Evolutionary conservation across 1,140 invertebrate genomes (phyloP).

Genomic region (Camponotus vicinus): DNA sequence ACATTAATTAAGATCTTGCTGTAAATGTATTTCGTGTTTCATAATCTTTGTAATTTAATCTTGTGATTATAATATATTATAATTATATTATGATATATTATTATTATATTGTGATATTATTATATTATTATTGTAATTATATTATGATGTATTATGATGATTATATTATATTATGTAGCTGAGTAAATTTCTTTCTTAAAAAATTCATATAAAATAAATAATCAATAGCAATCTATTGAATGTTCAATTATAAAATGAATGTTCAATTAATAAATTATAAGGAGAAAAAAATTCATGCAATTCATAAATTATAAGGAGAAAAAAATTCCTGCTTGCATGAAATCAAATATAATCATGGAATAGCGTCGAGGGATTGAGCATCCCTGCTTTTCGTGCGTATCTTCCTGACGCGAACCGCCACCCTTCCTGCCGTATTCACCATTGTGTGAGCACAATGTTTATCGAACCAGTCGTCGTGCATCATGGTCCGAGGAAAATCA

Average conservation of each 20-base stretch:
- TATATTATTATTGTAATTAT: no score
- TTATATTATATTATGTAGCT: neutral
- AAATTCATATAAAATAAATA: neutral
- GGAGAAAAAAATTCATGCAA: neutral
- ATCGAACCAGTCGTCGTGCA: slow-evolving; percentile 28
- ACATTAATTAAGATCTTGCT: neutral
- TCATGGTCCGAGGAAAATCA: slow-evolving; percentile 56
- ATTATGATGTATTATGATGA: no score
- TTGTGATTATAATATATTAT: neutral
- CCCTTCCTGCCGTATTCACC: slow-evolving; percentile 30
- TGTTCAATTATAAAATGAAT: neutral
- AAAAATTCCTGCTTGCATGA: neutral
- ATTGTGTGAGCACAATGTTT: slow-evolving; percentile 55
- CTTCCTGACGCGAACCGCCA: slow-evolving; percentile 27
- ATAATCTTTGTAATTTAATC: neutral
- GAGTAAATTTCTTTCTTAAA: neutral
- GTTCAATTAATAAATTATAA: neutral
- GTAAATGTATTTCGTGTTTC: neutral
- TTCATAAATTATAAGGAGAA: neutral
- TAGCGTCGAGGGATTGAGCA: neutral
- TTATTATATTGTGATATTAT: no score
- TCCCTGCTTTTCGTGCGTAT: slow-evolving; percentile 30
- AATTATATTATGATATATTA: no score
- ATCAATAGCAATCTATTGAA: neutral
- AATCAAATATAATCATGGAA: neutral